Conservation (phyloP, 2,113 vertebrate genomes). For the Smithornis capensis region DNA sequence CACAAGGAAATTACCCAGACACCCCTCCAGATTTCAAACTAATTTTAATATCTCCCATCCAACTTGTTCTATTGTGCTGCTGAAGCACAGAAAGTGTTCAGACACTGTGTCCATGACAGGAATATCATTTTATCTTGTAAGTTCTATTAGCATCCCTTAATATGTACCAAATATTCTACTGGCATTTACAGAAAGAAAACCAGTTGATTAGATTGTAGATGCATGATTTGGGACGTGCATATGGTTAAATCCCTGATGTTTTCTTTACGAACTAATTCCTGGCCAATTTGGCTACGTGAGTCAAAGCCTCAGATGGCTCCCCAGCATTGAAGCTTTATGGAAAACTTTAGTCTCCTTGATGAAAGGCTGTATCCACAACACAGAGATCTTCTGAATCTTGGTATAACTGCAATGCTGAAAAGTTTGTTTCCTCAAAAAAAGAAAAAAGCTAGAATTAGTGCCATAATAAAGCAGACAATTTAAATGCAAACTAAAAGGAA, state of each 20-base stretch:
- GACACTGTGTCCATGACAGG: background rate
- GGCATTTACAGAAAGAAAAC: constrained; percentile 19
- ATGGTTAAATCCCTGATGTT: background rate
- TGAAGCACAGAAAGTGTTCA: background rate
- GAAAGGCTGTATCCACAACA: constrained; percentile 30
- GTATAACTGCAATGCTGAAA: background rate
- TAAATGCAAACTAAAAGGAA: constrained; percentile 29
- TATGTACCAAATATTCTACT: background rate
- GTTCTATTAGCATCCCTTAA: background rate
- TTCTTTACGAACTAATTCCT: constrained; percentile 23
- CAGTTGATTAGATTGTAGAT: background rate
- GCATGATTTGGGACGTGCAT: background rate
- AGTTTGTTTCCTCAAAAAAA: background rate
- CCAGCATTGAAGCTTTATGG: background rate
- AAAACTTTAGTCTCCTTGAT: constrained; percentile 14
- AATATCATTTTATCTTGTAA: background rate
- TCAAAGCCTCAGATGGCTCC: constrained; percentile 11
- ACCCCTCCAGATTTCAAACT: background rate
- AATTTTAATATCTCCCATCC: background rate
- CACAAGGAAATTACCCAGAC: constrained; percentile 11
- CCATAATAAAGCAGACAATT: background rate
- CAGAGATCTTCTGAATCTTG: background rate
- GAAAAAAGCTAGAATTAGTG: background rate
- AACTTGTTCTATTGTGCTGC: background rate
- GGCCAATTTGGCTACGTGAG: background rate